Base-by-base conservation (phyloP, 2,113 vertebrate species). In the Antennarius striatus region DNA sequence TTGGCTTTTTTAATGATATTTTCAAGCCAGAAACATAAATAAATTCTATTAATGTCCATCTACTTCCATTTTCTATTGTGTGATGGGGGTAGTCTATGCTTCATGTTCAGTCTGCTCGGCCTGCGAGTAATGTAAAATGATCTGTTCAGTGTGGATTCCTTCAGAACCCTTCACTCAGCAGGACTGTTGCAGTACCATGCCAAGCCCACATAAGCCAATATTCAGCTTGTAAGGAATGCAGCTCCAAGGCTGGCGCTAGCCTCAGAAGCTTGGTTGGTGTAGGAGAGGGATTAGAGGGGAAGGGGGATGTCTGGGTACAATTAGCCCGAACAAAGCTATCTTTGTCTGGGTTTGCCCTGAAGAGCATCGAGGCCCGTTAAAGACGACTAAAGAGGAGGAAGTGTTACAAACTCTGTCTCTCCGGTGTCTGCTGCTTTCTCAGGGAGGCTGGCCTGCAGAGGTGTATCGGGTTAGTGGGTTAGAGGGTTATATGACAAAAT, bases 251-350 rank as follows among this genome's bases (percentile, higher is more conserved):
- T 72, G 79, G 77, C 73, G 45, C 77, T 71, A 75, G 80, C 74
- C 59, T 80, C 12, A 40, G 69, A 85, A 59, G 80, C 74, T 79
- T 71, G 75, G 84, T 86, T 83, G 85, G 84, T 68, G 73, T 79
- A 75, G 67, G 68, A 77, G 79, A n/a, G 46, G 80, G 86, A 77
- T 73, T 40, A 64, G 48, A 75, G 72, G 73, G 82, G 81, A 84
- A 83, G 53, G 68, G 82, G 79, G 83, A 87, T 91, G 90, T 90
- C 89, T 89, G 89, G 64, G 84, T 68, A 85, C 88, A 89, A 91
- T 91, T 90, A 90, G 64, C 39, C 71, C 1, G 71, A 88, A 92
- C 90, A 91, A 91, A 90, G 88, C 80, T 73, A 66, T 52, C 77
- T 66, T 90, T 93, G 90, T 92, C 56, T 36, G n/a, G 70, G 48